A percentile compares a stretch with the other conserved stretches of the same genome.
These are phyloP conservation scores for Saguinus midas DNA, from an alignment of 2,113 vertebrate genomes.

Conservation along the genomic window DNA sequence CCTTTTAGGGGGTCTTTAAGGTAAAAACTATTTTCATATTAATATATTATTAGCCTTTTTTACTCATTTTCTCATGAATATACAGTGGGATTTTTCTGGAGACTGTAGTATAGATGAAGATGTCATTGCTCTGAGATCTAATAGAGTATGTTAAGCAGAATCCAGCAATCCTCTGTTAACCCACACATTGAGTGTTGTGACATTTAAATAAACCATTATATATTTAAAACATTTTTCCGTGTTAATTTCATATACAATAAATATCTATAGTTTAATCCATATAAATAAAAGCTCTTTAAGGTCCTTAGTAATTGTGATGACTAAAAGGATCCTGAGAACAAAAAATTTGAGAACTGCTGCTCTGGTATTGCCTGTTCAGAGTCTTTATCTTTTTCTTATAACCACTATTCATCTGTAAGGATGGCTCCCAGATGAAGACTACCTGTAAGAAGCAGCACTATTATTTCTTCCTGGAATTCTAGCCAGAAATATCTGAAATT, in stretches of 20 bases:
- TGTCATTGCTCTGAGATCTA: neutral
- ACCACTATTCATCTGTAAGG: neutral
- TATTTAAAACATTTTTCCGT: neutral
- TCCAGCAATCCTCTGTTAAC: neutral
- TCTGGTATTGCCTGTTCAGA: neutral
- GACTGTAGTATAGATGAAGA: neutral
- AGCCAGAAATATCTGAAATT: neutral
- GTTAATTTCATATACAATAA: constrained; percentile 27
- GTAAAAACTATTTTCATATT: constrained; percentile 26
- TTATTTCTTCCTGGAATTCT: neutral
- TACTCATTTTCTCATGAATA: constrained; percentile 9
- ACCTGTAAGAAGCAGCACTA: neutral
- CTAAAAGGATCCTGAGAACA: neutral
- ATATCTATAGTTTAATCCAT: constrained; percentile 22
- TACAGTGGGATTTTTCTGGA: constrained; percentile 14
- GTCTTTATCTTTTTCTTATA: neutral
- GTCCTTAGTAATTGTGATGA: constrained; percentile 28
- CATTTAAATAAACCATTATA: constrained; percentile 4
- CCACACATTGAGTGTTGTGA: neutral
- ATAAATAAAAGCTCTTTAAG: constrained; percentile 19
- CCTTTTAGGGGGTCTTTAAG: neutral
- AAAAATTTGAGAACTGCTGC: neutral
- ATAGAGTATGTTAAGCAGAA: neutral
- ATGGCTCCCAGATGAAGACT: neutral
- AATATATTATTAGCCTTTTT: constrained; percentile 2